phyloP scores from a whole-genome alignment of 37 sponge, comb jelly and placozoan genomes.

The Agelas oroides region DNA sequence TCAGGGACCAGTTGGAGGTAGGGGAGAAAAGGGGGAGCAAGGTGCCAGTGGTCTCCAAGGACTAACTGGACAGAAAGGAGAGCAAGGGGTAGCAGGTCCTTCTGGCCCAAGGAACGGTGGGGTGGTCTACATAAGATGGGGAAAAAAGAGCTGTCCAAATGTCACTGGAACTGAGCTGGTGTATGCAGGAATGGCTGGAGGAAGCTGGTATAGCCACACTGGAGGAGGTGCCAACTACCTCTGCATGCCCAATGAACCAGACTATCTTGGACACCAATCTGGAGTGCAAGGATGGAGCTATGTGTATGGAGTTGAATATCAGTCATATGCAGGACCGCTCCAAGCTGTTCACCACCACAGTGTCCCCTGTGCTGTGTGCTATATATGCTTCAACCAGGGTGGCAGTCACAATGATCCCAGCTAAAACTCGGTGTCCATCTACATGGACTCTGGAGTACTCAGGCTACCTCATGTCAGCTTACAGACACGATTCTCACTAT shows the following conservation, averaged over 20 bases:
- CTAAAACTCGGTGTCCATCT: slow-evolving; percentile 25
- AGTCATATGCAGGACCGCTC: slow-evolving; percentile 3
- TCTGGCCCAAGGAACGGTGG: slow-evolving; percentile 24
- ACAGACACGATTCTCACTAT: background rate
- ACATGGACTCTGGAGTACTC: slow-evolving; percentile 58
- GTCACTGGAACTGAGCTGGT: slow-evolving; percentile 8
- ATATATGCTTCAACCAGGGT: slow-evolving; percentile 23
- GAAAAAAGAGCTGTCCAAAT: slow-evolving; percentile 14
- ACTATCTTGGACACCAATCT: background rate
- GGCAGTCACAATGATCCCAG: slow-evolving; percentile 49
- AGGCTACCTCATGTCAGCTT: slow-evolving; percentile 54
- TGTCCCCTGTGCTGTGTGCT: slow-evolving; percentile 67
- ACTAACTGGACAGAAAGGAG: no score
- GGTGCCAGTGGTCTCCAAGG: slow-evolving; percentile 23
- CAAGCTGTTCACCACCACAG: background rate
- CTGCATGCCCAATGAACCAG: slow-evolving; percentile 20
- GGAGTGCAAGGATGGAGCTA: slow-evolving; percentile 10
- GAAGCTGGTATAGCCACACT: background rate
- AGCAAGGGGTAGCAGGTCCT: slow-evolving; percentile 11
- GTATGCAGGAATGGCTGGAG: slow-evolving; percentile 1
- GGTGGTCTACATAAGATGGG: slow-evolving; percentile 23
- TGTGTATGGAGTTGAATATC: slow-evolving; percentile 42
- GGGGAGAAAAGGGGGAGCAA: background rate
- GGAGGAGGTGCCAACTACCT: slow-evolving; percentile 31
- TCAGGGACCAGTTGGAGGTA: background rate